Evolutionary conservation across 2,888 invertebrate species (phyloP), one percentile per base, ranked within the genome.

Genomic region (Hydropsyche betteni): DNA sequence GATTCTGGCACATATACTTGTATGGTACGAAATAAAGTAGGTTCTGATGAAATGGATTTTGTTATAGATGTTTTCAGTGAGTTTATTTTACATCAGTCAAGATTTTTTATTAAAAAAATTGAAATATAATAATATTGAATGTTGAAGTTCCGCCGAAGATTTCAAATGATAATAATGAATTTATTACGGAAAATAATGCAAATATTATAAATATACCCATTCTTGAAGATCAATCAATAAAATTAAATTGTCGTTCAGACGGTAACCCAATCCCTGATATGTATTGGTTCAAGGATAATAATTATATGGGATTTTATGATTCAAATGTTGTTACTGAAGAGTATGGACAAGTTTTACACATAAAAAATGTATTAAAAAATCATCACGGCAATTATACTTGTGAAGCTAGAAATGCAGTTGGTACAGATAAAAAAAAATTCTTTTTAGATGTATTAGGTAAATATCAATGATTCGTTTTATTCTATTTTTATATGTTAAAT

Each of bases 251-350:
- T 81, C 87, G 88, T 74, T 89, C 90, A 0, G 85, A 85, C 58
- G 92, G 91, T 0, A 87, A 88, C 80, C 91, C 92, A 0, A 71
- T 82, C 3, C 91, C 91, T 0, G 83, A 85, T 53, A 86, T 92
- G 33, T 86, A 87, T 78, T 92, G 92, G 92, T 88, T 88, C 80
- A 89, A 88, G 80, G 88, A 88, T 53, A 85, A 83, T 0, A 74
- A 84, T 0, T 85, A 84, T 0, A 77, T 88, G 10, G 81, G 89
- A 84, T 83, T 88, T 69, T 89, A 88, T 78, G 89, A 87, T 73
- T 83, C 84, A 0, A 82, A 81, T 0, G 85, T 86, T 84, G 81
- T 84, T 0, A 83, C 84, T 0, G 86, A 86, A 10, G 85, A 83
- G 61, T 69, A 5, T 14, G 86, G 86, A 0, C 85, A 87, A 77